Base-by-base conservation (phyloP, 2,888 invertebrate genomes). In the Cephus runcator region DNA sequence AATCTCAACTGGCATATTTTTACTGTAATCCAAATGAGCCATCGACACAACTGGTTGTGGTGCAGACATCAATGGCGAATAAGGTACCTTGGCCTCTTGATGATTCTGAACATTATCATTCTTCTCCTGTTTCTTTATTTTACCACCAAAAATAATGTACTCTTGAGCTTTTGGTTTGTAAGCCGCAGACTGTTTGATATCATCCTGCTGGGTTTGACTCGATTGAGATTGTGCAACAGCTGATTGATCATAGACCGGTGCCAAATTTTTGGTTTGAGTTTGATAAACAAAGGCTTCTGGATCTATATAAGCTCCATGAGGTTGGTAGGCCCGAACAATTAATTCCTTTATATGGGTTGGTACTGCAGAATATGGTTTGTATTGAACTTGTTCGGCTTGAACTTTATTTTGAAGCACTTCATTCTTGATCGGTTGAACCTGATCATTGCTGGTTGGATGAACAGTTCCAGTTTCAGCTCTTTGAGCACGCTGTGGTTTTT, bases 281-380 rank as follows among this genome's bases (percentile, higher is more conserved):
- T 82, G 80, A 74, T 91, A 89, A 12, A 89, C 78, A 79, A 88
- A 88, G 1, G 88, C 87, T 0, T 87, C 77, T 0, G 88, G 90
- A 73, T 91, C 89, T 11, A 88, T 87, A 79, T 90, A 90, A 4
- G 89, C 85, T 30, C 80, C 82, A 69, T 89, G 88, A 0, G 88
- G 85, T 40, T 86, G 84, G 78, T 88, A 89, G 75, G 83, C 83
- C 11, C 88, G 82, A 12, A 81, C 76, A 12, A 90, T 82, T 56
- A 90, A 80, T 73, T 90, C 87, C 74, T 87, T 90, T 33, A 88
- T 87, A 56, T 88, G 84, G 31, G 76, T 12, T 9, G 90, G 90
- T 0, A 88, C 82, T 73, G 86, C 85, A 0, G 87, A 82, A 15
- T 86, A 88, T 0, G 89, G 89, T 77, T 88, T 86, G 79, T 90